Base-by-base conservation (phyloP, 2,797 vertebrate species). In the Falco cherrug region DNA sequence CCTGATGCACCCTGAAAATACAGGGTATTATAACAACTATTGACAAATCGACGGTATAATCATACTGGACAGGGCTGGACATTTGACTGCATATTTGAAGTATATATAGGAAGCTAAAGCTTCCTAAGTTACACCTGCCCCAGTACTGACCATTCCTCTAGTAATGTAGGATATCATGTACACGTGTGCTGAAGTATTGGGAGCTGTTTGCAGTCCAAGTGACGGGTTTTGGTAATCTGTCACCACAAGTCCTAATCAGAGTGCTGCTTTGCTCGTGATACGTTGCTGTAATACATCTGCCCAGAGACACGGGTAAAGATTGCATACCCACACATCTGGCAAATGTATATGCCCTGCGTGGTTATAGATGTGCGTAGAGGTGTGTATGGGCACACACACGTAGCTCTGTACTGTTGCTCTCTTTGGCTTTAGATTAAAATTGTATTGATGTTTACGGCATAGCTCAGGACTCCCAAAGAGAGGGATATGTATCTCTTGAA, bases 281-380 rank as follows among this genome's bases (percentile, higher is more conserved):
- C 68, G 71, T 93, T 85, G 70, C 41, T 57, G 54, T 56, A 84
- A 43, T 94, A 57, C 50, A 87, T 96, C 92, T 91, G 78, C 45
- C 15, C 51, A n/a, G 87, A 88, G 65, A 79, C 37, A 29, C 1
- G 3, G 74, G 61, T 93, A 79, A 64, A 73, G 83, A 70, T 84
- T 95, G 79, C 76, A 75, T 39, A 47, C 43, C 25, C 39, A 39
- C 88, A 63, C 21, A 21, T 47, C n/a, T 41, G 87, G 67, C n/a
- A 33, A 59, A 78, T 41, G 48, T 67, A 3, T 37, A 31, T 1
- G 8, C 15, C 47, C n/a, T 0, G 0, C 0, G 5, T 35, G 41
- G 26, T 64, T 81, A 53, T 81, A 14, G 75, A 61, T 92, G 80
- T 13, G 39, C 47, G 29, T 12, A 13, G 33, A 37, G 50, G 29